These are phyloP conservation scores for Ectemnius continuus DNA, from an alignment of 2,888 invertebrate species.

Conservation along the genomic window DNA sequence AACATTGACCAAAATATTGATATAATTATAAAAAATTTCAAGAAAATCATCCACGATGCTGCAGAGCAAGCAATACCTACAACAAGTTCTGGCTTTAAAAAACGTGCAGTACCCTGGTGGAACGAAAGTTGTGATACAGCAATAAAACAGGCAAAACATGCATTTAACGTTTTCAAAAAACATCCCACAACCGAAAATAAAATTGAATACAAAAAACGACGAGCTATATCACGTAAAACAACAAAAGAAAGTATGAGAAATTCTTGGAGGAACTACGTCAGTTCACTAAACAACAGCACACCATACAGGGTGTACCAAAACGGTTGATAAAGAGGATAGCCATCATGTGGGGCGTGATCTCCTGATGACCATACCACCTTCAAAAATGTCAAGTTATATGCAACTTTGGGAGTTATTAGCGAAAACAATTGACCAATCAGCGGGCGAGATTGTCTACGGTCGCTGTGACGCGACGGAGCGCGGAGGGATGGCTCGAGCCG, in stretches of 20 bases:
- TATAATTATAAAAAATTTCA: background rate
- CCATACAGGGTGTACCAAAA: too few species aligned
- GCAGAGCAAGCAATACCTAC: background rate
- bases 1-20: background rate
- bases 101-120: background rate
- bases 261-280: constrained; percentile 9
- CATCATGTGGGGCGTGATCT: too few species aligned
- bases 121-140: background rate
- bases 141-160: background rate
- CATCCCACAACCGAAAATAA: too few species aligned
- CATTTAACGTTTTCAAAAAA: background rate
- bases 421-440: too few species aligned
- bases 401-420: too few species aligned
- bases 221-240: background rate
- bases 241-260: background rate
- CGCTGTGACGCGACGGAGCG: too few species aligned
- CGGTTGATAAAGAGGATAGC: too few species aligned
- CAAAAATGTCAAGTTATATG: too few species aligned
- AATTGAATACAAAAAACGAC: background rate
- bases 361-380: too few species aligned
- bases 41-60: background rate
- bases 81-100: background rate
- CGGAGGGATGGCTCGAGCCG: too few species aligned
- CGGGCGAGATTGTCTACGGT: too few species aligned
- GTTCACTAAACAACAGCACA: background rate